Evolutionary conservation across 2,113 vertebrate species (phyloP).

Genomic region (Glaucidium brasilianum): DNA sequence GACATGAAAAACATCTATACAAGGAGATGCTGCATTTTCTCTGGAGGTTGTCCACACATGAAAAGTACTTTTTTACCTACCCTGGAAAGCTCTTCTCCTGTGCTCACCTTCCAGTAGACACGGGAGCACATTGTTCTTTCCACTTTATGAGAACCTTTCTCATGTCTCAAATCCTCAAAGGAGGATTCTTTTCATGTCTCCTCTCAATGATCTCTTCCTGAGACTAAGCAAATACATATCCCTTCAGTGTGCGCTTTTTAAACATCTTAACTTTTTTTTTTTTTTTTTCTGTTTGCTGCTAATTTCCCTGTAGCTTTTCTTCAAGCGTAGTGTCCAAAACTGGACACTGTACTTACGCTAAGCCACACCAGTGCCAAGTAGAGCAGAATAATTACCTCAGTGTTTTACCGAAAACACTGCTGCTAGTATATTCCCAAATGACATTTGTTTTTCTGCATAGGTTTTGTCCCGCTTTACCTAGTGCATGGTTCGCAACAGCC

Average conservation of each 20-base stretch:
- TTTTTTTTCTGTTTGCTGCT: not conserved
- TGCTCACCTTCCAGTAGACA: not conserved
- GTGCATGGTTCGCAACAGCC: not conserved
- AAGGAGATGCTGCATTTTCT: conserved; percentile 54
- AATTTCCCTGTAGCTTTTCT: not conserved
- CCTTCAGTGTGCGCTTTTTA: not conserved
- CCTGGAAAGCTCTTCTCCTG: not conserved
- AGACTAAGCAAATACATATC: not conserved
- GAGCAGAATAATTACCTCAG: conserved; percentile 57
- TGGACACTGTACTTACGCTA: not conserved
- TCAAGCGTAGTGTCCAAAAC: not conserved
- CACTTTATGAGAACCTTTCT: not conserved
- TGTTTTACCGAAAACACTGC: not conserved
- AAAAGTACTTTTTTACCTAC: not conserved
- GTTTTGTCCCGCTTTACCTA: not conserved
- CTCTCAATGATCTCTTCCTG: not conserved
- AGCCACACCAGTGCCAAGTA: conserved; percentile 44
- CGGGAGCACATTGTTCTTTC: not conserved
- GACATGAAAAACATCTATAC: conserved; percentile 29
- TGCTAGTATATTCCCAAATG: not conserved
- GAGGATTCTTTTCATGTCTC: not conserved
- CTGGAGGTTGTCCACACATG: not conserved
- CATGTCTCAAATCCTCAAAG: not conserved
- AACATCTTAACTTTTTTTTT: not conserved
- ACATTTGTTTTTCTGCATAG: not conserved